These are phyloP conservation scores for Podarcis siculus DNA, from an alignment of 2,797 vertebrate genomes.

Conservation along the genomic window DNA sequence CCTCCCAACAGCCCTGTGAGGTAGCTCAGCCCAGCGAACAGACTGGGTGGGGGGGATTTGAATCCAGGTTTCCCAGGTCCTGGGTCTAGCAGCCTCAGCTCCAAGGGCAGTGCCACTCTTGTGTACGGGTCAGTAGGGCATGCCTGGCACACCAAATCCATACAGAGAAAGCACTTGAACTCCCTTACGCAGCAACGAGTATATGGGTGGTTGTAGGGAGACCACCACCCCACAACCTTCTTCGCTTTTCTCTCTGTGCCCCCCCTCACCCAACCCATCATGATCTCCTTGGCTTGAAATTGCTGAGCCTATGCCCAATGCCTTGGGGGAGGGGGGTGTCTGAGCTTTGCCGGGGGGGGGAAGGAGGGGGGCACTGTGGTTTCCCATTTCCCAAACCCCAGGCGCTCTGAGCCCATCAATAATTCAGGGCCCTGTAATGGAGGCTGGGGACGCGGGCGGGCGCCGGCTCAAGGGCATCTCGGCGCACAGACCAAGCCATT, in stretches of 20 bases:
- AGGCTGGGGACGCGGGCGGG: slow-evolving; percentile 77
- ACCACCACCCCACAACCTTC: not conserved
- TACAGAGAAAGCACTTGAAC: too few relatives aligned
- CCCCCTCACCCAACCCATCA: not conserved
- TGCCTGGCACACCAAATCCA: not conserved
- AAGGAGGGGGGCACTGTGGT: slow-evolving; percentile 59
- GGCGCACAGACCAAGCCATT: slow-evolving; percentile 48
- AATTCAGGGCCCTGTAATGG: slow-evolving; percentile 80
- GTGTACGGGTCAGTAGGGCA: not conserved
- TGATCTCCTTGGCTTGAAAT: not conserved
- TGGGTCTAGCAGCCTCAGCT: not conserved
- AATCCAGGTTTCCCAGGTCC: not conserved
- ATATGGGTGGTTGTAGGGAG: not conserved
- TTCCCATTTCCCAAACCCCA: slow-evolving; percentile 79
- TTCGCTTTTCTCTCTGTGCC: not conserved
- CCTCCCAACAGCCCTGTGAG: not conserved
- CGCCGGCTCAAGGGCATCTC: slow-evolving; percentile 66
- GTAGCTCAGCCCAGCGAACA: not conserved
- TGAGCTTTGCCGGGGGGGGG: not conserved
- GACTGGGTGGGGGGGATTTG: not conserved
- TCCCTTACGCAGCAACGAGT: too few relatives aligned
- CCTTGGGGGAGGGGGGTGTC: not conserved
- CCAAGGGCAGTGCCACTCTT: not conserved
- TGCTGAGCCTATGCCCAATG: slow-evolving; percentile 33
- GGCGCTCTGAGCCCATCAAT: slow-evolving; percentile 78